These are phyloP conservation scores for Gymnoscopelus microlampas DNA, from an alignment of 2,797 vertebrate species.

Conservation along the genomic window DNA sequence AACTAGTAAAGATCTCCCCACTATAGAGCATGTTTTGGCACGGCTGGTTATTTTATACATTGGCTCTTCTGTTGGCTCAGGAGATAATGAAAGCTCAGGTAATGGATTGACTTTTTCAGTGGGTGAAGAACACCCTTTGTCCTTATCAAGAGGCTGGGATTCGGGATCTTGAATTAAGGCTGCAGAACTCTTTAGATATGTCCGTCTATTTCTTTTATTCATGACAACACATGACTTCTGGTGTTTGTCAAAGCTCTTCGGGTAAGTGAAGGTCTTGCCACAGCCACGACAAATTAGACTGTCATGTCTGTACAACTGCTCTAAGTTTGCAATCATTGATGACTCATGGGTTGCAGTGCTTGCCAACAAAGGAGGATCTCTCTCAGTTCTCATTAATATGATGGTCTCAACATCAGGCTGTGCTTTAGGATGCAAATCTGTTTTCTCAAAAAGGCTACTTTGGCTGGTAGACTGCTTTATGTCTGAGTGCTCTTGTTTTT, in stretches of 20 bases:
- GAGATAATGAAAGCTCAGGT: neutral
- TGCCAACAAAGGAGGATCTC: neutral
- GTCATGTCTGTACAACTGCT: constrained; percentile 5
- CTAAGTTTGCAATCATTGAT: neutral
- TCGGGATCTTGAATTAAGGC: constrained; percentile 2
- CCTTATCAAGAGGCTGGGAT: neutral
- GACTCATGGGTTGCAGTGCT: neutral
- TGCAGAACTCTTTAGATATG: neutral
- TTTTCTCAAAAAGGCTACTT: constrained; percentile 15
- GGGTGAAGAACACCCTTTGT: neutral
- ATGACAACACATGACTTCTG: constrained; percentile 24
- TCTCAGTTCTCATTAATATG: neutral
- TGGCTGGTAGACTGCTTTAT: constrained; percentile 2
- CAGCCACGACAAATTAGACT: constrained; percentile 30
- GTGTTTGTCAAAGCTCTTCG: constrained; percentile 41
- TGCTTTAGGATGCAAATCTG: constrained; percentile 8
- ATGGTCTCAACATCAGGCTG: constrained; percentile 1
- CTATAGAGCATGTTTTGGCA: constrained; percentile 33
- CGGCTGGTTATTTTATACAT: constrained; percentile 27
- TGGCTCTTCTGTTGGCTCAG: constrained; percentile 1
- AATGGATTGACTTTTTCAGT: constrained; percentile 4
- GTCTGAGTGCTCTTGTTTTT: neutral
- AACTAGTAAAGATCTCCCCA: constrained; percentile 25
- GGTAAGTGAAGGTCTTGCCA: constrained; percentile 31
- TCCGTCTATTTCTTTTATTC: constrained; percentile 20